A percentile compares a stretch with the other conserved stretches of the same genome.
Conservation (phyloP, 2,797 vertebrate species). For the Phalloptychus januarius region DNA sequence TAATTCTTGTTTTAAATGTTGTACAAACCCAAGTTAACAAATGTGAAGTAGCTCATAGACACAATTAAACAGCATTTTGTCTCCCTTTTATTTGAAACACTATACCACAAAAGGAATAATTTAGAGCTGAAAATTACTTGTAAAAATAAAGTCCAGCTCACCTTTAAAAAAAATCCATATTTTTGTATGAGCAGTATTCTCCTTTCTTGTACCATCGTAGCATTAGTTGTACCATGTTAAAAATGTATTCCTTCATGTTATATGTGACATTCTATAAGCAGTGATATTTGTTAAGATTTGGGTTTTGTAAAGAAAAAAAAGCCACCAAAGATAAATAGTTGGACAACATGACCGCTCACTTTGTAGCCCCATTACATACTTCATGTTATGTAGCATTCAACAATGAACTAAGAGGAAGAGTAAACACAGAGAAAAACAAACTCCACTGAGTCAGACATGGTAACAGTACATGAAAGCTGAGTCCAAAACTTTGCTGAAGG, state of each 20-base stretch:
- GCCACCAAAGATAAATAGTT: neutral
- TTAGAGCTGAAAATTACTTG: too few species aligned
- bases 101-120: too few species aligned
- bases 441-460: neutral
- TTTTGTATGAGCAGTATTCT: neutral
- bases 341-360: neutral
- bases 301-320: neutral
- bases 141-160: neutral
- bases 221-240: neutral
- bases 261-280: neutral
- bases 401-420: neutral
- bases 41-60: neutral
- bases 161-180: neutral
- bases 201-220: neutral
- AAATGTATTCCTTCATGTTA: neutral
- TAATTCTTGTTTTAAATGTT: slow-evolving; percentile 19
- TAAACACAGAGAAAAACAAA: neutral
- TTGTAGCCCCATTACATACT: neutral
- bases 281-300: neutral
- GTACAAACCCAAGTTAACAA: neutral
- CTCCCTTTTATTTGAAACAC: neutral
- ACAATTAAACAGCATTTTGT: neutral
- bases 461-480: neutral
- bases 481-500: neutral
- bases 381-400: neutral